phyloP scores from a whole-genome alignment of 2,797 vertebrate genomes.

The Pseudocheirus occidentalis region DNA sequence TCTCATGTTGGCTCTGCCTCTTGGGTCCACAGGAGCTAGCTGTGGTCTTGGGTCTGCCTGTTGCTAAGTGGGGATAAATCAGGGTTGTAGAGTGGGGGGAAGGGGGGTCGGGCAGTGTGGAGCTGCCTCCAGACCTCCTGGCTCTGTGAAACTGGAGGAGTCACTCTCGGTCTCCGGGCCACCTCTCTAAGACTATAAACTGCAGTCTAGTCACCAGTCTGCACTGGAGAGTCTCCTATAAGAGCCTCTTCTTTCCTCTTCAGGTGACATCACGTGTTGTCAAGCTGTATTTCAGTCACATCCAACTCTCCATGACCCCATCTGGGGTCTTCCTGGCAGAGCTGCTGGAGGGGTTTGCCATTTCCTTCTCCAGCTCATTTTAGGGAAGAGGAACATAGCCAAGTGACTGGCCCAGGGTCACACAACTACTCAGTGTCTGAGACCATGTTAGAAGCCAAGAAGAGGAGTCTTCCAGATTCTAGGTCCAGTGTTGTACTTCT shows the following conservation, averaged over 20 bases:
- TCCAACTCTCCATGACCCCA: background rate
- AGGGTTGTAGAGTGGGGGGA: background rate
- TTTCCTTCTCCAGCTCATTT: background rate
- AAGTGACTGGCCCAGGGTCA: background rate
- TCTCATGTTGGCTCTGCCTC: background rate
- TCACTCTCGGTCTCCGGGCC: background rate
- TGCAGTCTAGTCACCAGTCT: background rate
- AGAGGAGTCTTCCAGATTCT: no score
- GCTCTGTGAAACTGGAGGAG: background rate
- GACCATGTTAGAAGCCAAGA: background rate
- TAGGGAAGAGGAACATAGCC: background rate
- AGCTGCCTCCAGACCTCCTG: background rate
- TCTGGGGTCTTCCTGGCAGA: background rate
- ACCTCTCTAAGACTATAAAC: background rate
- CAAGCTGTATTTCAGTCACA: background rate
- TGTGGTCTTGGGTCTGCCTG: background rate
- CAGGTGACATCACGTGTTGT: background rate
- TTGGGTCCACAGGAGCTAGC: background rate
- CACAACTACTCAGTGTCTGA: background rate
- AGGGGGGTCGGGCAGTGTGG: background rate
- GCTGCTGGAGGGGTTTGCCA: background rate
- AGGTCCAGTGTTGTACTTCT: no score
- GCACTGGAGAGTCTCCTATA: background rate
- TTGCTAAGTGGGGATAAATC: background rate
- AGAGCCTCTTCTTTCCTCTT: background rate